Evolutionary conservation across 2,888 invertebrate genomes (phyloP), one percentile per base, ranked within the genome.

Genomic region (Trichopria drosophilae): DNA sequence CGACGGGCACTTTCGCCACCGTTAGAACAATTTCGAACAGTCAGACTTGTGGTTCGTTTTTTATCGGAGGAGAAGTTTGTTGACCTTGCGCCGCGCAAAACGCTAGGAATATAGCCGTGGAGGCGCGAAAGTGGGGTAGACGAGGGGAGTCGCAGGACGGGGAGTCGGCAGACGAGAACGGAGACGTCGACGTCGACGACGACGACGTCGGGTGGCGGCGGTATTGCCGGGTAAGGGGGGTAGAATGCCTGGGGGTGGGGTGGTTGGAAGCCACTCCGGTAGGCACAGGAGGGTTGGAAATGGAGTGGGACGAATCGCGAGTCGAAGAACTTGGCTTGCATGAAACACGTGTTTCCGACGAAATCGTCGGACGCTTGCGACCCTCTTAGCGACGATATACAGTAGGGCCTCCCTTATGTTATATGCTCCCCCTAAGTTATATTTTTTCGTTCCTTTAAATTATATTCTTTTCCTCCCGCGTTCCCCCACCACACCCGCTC

Each of bases 1-100:
- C 28, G 28, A 29, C 28, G 19, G 41, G 26, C 32, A 34, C 47
- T 53, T 61, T 62, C 58, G 61, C 64, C 61, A 60, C 62, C 64
- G 64, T 64, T 64, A 64, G 41, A 41, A 41, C 64, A 66, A 64
- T 64, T 64, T 64, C 64, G 62, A 65, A 64, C 66, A 64, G 64
- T 59, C 61, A 61, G 57, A 59, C 56, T 59, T 37, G 35, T 63
- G 61, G 61, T 64, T 62, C 65, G 58, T 65, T 66, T 65, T 65
- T 63, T 61, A 64, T 65, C 65, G 62, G 31, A 61, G 60, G 59
- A 67, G 64, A 66, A 66, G 66, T 66, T 66, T 66, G 67, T 66
- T 66, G 66, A 66, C 67, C 66, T 66, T 66, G 64, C 67, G n/a
- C n/a, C 65, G 62, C 59, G 65, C 61, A 59, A 66, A 66, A 66